Base-by-base conservation (phyloP, 92 coral and sea anemone species). In the Phymanthus crucifer region DNA sequence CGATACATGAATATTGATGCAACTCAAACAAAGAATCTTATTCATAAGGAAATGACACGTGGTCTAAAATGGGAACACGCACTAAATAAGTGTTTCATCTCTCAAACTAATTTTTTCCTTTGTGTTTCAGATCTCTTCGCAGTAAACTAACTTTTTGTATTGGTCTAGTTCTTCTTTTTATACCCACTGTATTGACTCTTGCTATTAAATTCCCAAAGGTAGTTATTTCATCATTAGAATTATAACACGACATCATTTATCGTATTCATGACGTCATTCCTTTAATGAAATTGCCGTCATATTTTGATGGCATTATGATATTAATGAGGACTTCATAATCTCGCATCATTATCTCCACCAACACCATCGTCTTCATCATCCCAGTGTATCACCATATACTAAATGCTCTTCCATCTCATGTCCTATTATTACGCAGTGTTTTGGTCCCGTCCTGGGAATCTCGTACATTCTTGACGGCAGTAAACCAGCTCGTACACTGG, bases 401-500 rank as follows among this genome's bases (percentile, higher is more conserved):
- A 36, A 16, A n/a, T n/a, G n/a, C n/a, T 46, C 23, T 29, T 24
- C 8, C 18, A 47, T 58, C 27, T 1, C 3, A 3, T 21, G 27
- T 23, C 4, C 23, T 6, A 19, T 19, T 54, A 19, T 21, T 54
- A 4, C 26, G 78, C 43, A 76, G 77, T 47, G 82, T 66, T 29
- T 75, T 82, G 74, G 90, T 26, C 85, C 85, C 10, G 12, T 81
- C 16, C 61, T 90, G 6, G 89, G 85, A 10, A 21, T 90, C 47
- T 95, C 98, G 21, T 72, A 86, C 56, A 68, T 87, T 32, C 86
- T 95, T 23, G 97, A 95, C 12, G 86, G 80, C 3, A 95, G 89
- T 74, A 95, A 93, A 68, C 91, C 94, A 19, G 95, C 98, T 27
- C 94, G 97, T 21, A 93, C 98, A 4, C 91, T 93, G 19, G 80